Evolutionary conservation across 2,888 invertebrate species (phyloP).

Genomic region (Trichacis sp.): DNA sequence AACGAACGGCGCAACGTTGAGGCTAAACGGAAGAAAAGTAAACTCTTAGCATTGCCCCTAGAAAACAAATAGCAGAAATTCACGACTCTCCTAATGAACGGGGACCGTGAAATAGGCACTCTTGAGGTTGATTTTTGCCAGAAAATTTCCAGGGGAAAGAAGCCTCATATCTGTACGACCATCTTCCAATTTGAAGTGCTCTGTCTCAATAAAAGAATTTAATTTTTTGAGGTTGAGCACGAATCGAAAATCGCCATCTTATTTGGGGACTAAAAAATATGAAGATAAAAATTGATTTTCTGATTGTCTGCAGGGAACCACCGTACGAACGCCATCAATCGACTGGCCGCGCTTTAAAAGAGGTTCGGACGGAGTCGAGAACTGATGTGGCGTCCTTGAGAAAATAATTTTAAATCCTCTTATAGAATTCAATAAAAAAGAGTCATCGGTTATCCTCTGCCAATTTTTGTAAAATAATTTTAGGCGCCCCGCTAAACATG

Average conservation of each 20-base stretch:
- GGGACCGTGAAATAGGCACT: background rate
- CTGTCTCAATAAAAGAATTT: background rate
- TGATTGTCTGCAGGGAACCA: background rate
- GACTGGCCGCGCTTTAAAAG: background rate
- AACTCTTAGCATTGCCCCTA: background rate
- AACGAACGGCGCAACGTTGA: background rate
- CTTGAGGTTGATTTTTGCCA: background rate
- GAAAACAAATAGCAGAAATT: conserved; percentile 5
- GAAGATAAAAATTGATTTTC: background rate
- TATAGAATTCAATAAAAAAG: background rate
- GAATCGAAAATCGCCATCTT: background rate
- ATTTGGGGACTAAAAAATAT: background rate
- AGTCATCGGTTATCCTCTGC: background rate
- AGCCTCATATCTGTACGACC: background rate
- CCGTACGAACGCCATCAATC: background rate
- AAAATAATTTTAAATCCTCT: background rate
- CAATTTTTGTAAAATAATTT: background rate
- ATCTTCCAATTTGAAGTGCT: background rate
- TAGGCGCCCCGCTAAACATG: too few relatives aligned
- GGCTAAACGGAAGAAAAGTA: conserved; percentile 8
- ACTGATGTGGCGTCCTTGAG: background rate
- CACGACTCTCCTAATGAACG: background rate
- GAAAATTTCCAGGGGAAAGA: background rate
- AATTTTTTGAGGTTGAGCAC: background rate
- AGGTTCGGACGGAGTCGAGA: background rate